Base-by-base conservation (phyloP, 2,888 invertebrate species). In the Acanthosepion esculentum region DNA sequence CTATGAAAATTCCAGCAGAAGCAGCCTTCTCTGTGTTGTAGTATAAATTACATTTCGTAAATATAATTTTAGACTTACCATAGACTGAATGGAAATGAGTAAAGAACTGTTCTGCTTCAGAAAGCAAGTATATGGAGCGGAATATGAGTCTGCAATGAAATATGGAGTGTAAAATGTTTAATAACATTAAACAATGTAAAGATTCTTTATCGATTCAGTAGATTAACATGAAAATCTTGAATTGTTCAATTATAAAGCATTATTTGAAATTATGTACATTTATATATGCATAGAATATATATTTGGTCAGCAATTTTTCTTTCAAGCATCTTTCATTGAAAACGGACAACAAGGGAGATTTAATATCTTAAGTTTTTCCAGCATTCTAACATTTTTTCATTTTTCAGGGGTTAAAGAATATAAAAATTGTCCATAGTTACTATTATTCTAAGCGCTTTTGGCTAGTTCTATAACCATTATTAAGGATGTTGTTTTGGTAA, bases 101-200 rank as follows among this genome's bases (percentile, higher is more conserved):
- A n/a, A 78, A 78, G 78, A 78, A 78, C 78, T 78, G 78, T 78
- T 78, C 78, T n/a, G 78, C 78, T 78, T 78, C 78, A 78, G 78
- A 78, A 33, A 78, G 78, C n/a, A 78, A 78, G 12, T n/a, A 78
- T 78, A 78, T 78, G 33, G 78, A 78, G 33, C 78, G 78, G n/a
- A 78, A 78, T 78, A 78, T 78, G n/a, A 78, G 78, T 78, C 78
- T 78, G n/a, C 8, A 78, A 78, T n/a, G n/a, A 78, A 78, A 78
- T n/a, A 78, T 78, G 10, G 33, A 78, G 78, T n/a, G 15, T 0
- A n/a, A 33, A 33, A 33, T 15, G 33, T 78, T 6, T 12, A 78
- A 78, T 12, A 78, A 18, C 78, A 78, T 78, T 78, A 33, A 78
- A 1, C 15, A 15, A 59, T 59, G 23, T 23, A 55, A 23, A 59